These are phyloP conservation scores for Volucella inanis DNA, from an alignment of 2,888 invertebrate species.

Conservation along the genomic window DNA sequence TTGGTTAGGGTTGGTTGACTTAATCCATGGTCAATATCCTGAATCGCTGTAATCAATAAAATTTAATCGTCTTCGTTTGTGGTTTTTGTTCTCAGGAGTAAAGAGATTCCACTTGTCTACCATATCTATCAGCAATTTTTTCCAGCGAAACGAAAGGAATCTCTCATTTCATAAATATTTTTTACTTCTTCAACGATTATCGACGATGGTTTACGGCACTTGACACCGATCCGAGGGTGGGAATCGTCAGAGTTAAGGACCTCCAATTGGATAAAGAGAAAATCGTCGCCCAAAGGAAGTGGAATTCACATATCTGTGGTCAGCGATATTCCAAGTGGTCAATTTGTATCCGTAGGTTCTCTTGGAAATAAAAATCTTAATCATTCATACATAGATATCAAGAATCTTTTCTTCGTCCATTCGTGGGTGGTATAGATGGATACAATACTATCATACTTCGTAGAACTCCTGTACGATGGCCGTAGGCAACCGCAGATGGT, in stretches of 20 bases:
- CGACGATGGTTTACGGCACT: slow-evolving; percentile 35
- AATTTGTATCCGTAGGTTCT: no score
- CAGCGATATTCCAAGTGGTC: slow-evolving; percentile 50
- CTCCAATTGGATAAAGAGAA: slow-evolving; percentile 17
- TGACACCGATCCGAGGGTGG: slow-evolving; percentile 54
- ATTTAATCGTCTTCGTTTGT: slow-evolving; percentile 66
- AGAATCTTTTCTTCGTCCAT: no score
- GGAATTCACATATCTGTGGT: slow-evolving; percentile 62
- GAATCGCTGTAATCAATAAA: slow-evolving; percentile 66
- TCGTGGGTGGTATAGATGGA: no score
- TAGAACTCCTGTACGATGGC: not conserved
- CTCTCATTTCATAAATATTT: slow-evolving; percentile 68
- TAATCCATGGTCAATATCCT: slow-evolving; percentile 48
- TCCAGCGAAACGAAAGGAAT: slow-evolving; percentile 33
- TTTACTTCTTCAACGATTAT: slow-evolving; percentile 45
- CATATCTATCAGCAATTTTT: slow-evolving; percentile 5
- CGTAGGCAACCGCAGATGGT: slow-evolving; percentile 53
- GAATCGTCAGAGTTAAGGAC: slow-evolving; percentile 25
- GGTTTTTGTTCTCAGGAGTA: slow-evolving; percentile 18
- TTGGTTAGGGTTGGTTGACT: not conserved
- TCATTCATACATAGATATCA: no score
- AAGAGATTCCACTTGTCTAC: not conserved
- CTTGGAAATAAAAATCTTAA: no score
- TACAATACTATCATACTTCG: no score
- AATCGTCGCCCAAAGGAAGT: slow-evolving; percentile 27